Evolutionary conservation across 1,140 invertebrate species (phyloP).

Genomic region (Lamellibrachia luymesi): DNA sequence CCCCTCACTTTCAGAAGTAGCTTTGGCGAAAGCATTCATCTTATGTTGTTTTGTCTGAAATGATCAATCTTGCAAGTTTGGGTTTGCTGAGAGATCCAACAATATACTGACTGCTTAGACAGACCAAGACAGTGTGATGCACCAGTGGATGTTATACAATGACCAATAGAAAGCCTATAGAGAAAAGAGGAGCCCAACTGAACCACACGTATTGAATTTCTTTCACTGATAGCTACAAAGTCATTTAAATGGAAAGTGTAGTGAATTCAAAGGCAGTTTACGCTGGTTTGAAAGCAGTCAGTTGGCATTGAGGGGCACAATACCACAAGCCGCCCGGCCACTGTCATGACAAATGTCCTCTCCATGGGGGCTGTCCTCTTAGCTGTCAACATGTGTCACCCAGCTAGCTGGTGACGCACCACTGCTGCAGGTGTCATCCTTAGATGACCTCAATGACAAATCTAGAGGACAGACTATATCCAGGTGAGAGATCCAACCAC

Average conservation of each 20-base stretch:
- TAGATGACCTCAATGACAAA: background rate
- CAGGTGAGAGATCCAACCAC: background rate
- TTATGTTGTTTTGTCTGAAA: background rate
- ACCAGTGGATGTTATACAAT: background rate
- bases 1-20: background rate
- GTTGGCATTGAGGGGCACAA: background rate
- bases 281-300: background rate
- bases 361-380: background rate
- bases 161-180: background rate
- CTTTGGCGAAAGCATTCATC: background rate
- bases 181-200: background rate
- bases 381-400: background rate
- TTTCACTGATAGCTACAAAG: conserved; percentile 1
- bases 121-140: background rate
- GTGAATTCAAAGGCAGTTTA: background rate
- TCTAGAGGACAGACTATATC: background rate
- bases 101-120: background rate
- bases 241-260: conserved; percentile 1
- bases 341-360: background rate
- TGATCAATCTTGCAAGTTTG: background rate
- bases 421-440: background rate
- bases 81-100: background rate
- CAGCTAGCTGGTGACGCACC: background rate
- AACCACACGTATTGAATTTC: background rate
- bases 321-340: background rate